A percentile compares a stretch with the other conserved stretches of the same genome.
Conservation (phyloP, 2,888 invertebrate genomes). For the Noctua janthe region DNA sequence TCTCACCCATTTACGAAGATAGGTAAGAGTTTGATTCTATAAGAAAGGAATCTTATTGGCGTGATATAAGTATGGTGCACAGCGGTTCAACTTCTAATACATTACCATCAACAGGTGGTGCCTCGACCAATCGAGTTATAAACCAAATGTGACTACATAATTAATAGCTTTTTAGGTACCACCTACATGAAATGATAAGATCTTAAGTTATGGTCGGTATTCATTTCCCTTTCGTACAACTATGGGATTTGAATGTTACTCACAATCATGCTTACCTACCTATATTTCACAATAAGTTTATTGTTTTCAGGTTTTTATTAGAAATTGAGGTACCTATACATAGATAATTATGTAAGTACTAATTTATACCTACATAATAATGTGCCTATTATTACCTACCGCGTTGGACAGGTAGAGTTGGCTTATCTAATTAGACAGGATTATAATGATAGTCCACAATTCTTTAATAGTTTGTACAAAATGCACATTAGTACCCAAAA, state of each 20-base stretch:
- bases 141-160: background rate
- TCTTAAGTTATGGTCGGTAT: background rate
- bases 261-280: background rate
- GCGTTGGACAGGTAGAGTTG: background rate
- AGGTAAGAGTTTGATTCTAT: conserved; percentile 75
- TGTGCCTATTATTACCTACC: background rate
- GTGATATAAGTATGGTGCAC: conserved; percentile 17
- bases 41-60: conserved; percentile 41
- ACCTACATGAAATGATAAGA: background rate
- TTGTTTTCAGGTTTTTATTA: background rate
- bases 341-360: background rate
- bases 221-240: background rate
- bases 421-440: too few species aligned
- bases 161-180: background rate
- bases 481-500: background rate
- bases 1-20: conserved; percentile 84
- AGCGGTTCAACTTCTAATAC: conserved; percentile 24
- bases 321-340: background rate
- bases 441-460: background rate
- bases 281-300: background rate
- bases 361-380: background rate
- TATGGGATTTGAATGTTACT: background rate
- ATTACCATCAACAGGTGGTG: conserved; percentile 46
- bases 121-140: background rate
- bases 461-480: background rate